These are phyloP conservation scores for Acronicta psi DNA, from an alignment of 2,888 invertebrate genomes.

Conservation along the genomic window DNA sequence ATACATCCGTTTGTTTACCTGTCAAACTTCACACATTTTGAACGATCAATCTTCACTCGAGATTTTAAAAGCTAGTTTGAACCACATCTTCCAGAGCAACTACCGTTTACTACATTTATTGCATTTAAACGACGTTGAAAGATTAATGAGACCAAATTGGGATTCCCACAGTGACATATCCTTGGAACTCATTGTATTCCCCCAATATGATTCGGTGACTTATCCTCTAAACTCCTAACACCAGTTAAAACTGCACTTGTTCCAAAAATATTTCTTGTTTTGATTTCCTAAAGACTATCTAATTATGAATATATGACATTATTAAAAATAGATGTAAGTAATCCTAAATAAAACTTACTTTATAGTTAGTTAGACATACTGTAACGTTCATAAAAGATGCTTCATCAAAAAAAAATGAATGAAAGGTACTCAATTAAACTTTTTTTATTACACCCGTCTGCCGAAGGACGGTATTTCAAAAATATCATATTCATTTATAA, in stretches of 20 bases:
- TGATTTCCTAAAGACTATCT: no score
- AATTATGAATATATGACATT: no score
- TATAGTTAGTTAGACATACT: no score
- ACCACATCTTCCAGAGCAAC: slow-evolving; percentile 8
- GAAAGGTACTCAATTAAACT: slow-evolving; percentile 21
- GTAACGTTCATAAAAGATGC: no score
- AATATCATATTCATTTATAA: slow-evolving; percentile 32
- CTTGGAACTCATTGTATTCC: slow-evolving; percentile 33
- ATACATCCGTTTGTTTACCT: no score
- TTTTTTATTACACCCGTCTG: slow-evolving; percentile 6
- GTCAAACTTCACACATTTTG: not conserved
- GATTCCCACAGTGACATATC: slow-evolving; percentile 38
- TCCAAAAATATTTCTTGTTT: slow-evolving; percentile 18
- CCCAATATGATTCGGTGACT: slow-evolving; percentile 35
- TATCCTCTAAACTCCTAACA: slow-evolving; percentile 28
- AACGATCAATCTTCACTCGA: slow-evolving; percentile 12
- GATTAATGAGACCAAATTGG: slow-evolving; percentile 34
- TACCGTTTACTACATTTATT: slow-evolving; percentile 33
- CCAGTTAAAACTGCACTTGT: slow-evolving; percentile 35
- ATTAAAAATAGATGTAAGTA: no score
- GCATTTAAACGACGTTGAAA: slow-evolving; percentile 31
- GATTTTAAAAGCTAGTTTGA: slow-evolving; percentile 17
- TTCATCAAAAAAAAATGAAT: no score
- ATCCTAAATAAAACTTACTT: no score
- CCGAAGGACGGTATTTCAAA: no score